Evolutionary conservation across 2,797 vertebrate species (phyloP).

Genomic region (Dicrostonyx torquatus): DNA sequence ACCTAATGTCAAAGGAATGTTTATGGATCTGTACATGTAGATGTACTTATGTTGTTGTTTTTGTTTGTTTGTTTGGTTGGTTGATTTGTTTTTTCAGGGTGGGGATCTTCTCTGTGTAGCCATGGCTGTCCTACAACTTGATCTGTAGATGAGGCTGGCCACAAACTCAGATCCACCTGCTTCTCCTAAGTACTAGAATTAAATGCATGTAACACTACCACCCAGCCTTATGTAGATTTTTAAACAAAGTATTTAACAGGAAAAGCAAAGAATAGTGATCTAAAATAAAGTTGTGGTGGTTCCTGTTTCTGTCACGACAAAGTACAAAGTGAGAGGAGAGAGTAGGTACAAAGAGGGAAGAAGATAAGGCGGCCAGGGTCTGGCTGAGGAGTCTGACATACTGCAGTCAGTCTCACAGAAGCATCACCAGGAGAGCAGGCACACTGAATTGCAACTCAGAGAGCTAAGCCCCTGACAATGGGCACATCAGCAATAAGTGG

Average conservation of each 20-base stretch:
- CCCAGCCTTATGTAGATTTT: neutral
- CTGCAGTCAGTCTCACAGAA: no score
- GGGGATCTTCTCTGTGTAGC: neutral
- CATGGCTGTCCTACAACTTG: neutral
- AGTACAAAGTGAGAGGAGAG: neutral
- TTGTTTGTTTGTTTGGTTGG: neutral
- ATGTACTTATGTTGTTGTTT: neutral
- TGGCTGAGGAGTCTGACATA: rapidly evolving
- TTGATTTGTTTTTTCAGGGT: neutral
- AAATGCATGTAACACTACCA: neutral
- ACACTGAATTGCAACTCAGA: neutral
- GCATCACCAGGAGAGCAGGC: no score
- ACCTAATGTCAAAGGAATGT: neutral
- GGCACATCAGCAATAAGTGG: rapidly evolving
- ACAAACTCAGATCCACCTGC: neutral
- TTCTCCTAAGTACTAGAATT: neutral
- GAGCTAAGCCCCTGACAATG: rapidly evolving
- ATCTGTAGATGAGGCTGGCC: neutral
- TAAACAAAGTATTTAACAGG: neutral
- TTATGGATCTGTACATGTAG: neutral
- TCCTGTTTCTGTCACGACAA: neutral
- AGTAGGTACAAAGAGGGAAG: rapidly evolving
- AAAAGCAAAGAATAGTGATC: neutral
- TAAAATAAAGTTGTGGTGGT: no score
- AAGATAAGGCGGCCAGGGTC: rapidly evolving